Base-by-base conservation (phyloP, 1,140 invertebrate species). In the Panagrolaimus sp. region DNA sequence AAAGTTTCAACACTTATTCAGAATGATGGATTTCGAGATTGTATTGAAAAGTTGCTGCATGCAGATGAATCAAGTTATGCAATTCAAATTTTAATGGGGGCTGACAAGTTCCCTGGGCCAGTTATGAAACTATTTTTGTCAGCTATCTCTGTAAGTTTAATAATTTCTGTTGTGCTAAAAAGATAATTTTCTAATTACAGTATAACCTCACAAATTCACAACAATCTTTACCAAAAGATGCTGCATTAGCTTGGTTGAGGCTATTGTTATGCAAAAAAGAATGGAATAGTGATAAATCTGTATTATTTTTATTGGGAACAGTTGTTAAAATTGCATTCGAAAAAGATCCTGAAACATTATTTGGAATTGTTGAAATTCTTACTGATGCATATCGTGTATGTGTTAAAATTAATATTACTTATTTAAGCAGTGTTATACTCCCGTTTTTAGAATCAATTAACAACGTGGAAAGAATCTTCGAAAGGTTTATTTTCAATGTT, bases 251-350 rank as follows among this genome's bases (percentile, higher is more conserved):
- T 14, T 74, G 73, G 73, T 27, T 74, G 7, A 63, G 57, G 44
- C 43, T 74, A 9, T 27, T 74, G 13, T 64, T 63, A 8, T 74
- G 63, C 44, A 77, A 76, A 25, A 20, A 48, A 9, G 64, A 65
- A 27, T 75, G 73, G 73, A 76, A 76, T 53, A 53, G 44, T n/a
- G 73, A 74, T 47, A 74, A 76, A 53, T 67, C 62, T 53, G 65
- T 68, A 16, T 44, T 74, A 14, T 65, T 69, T 25, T 67, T 74
- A 45, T 27, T 74, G n/a, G 74, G 74, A 9, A 42, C 45, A 20
- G 31, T 74, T 13, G 23, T 68, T 8, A 47, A 44, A 45, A 48
- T 51, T n/a, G 67, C 66, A 8, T 65, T 75, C 53, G 14, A 68
- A 14, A 65, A 68, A 14, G 68, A 76, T 25, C 74, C 71, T 1